Base-by-base conservation (phyloP, 2,888 invertebrate genomes). In the Invenusta paracnida region DNA sequence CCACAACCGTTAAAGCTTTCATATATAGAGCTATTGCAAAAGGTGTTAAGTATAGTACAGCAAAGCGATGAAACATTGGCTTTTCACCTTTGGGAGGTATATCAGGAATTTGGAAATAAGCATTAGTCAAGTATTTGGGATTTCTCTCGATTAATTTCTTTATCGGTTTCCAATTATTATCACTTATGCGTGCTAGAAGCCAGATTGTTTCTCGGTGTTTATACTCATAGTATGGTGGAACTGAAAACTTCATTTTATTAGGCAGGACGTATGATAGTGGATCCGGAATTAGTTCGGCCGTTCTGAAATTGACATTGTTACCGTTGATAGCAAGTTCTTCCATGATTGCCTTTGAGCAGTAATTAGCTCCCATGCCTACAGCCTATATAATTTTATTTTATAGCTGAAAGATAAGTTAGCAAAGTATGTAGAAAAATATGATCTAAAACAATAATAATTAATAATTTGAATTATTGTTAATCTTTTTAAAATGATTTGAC, bases 151-250 rank as follows among this genome's bases (percentile, higher is more conserved):
- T 48, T 27, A 83, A 30, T 83, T 48, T 2, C 31, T 48, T 31
- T n/a, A 83, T 83, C 17, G 31, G n/a, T 27, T 83, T 27, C 83
- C 83, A 83, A 48, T 48, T 83, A 83, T 83, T 83, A 1, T 30
- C 27, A 25, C 30, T 1, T 0, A 83, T 48, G 27, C 30, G 29
- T 30, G 30, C 48, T n/a, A 83, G 30, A 23, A 83, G 31, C 83
- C 83, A 83, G 29, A 31, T 30, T 5, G 83, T 31, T 48, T 83
- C 83, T 30, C 31, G 27, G 31, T 83, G 83, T 1, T 28, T 48
- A 83, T 23, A 83, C 25, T 30, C 83, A 48, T 31, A 83, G 31
- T 83, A 83, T n/a, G 83, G 83, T 27, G 83, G 83, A 30, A 83
- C 83, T 2, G 83, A 31, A 48, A 83, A 83, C 25, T 83, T 83